Percentiles rank a stretch among this genome's conserved stretches.
phyloP scores from a whole-genome alignment of 1,140 invertebrate species.

The Aphis gossypii region DNA sequence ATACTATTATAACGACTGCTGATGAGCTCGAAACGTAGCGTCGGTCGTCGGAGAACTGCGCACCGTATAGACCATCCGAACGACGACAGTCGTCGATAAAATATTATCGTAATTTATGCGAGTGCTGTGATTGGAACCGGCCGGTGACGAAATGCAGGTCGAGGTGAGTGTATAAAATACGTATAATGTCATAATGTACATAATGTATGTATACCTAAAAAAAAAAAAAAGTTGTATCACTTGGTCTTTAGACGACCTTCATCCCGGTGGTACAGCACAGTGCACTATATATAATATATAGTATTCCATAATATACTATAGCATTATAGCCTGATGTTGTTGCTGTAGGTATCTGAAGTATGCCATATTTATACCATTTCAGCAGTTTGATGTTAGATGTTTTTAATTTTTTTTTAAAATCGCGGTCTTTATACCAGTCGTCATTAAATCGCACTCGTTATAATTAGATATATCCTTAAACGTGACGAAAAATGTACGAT shows the following conservation, averaged over 20 bases:
- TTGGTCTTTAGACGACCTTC: neutral
- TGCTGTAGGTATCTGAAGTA: neutral
- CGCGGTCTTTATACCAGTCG: too few species aligned
- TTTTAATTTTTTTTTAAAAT: neutral
- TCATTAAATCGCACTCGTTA: too few species aligned
- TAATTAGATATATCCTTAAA: too few species aligned
- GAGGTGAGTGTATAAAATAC: neutral
- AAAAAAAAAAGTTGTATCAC: neutral
- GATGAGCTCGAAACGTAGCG: neutral
- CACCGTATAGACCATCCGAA: neutral
- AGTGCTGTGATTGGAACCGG: neutral
- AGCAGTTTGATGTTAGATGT: neutral
- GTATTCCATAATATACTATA: neutral
- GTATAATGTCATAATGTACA: neutral
- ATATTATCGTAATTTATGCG: neutral
- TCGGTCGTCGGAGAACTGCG: neutral
- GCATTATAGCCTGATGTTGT: too few species aligned
- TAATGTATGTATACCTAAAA: neutral
- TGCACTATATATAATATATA: neutral
- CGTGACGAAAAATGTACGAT: too few species aligned
- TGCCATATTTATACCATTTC: neutral
- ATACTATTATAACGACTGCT: neutral
- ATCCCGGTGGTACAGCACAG: neutral
- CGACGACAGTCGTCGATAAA: neutral
- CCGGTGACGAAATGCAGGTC: slow-evolving; percentile 22